Conservation (phyloP, 2,113 vertebrate species). For the Amphilophus citrinellus region DNA sequence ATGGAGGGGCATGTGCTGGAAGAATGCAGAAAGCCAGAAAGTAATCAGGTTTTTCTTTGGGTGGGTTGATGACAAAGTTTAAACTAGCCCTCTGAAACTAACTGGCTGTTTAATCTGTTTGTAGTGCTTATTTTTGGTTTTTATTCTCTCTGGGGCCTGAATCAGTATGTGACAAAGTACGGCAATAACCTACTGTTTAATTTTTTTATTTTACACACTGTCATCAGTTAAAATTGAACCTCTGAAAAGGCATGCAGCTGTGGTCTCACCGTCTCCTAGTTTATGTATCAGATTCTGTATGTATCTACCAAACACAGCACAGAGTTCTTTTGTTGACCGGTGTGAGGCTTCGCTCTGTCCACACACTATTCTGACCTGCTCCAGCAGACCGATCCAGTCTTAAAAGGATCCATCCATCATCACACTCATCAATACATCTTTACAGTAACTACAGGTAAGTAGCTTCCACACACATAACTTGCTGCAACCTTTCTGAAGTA, state of each 20-base stretch:
- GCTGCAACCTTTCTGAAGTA: neutral
- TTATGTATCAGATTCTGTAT: neutral
- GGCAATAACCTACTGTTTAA: too few relatives aligned
- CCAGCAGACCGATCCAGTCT: neutral
- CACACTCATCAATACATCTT: neutral
- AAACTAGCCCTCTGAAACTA: neutral
- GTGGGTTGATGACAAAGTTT: neutral
- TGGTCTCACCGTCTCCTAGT: neutral
- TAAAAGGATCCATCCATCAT: neutral
- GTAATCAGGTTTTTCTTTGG: neutral
- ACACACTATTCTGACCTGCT: neutral
- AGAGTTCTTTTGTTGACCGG: neutral
- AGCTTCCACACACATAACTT: neutral
- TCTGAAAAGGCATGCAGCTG: neutral
- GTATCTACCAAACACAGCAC: neutral
- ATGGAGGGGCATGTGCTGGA: neutral
- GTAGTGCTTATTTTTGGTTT: neutral
- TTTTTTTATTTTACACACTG: neutral
- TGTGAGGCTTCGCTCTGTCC: neutral
- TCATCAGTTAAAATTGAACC: neutral
- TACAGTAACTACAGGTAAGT: neutral
- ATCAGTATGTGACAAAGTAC: too few relatives aligned
- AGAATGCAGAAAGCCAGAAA: neutral
- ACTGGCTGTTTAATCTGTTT: neutral
- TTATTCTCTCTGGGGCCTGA: too few relatives aligned